Conservation (phyloP, 2,888 invertebrate species). For the Arctia plantaginis region DNA sequence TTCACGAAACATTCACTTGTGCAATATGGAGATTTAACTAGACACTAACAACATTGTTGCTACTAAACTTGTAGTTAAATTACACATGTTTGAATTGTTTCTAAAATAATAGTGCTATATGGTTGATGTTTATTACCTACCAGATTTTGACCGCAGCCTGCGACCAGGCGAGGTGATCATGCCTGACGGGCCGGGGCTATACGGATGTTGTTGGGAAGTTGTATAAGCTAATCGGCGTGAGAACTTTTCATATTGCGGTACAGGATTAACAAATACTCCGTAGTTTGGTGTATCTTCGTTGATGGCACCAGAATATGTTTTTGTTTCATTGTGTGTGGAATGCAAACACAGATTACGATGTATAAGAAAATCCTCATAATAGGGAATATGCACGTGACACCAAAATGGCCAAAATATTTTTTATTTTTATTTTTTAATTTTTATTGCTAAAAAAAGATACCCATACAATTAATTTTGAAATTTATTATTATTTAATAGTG, state of each 20-base stretch:
- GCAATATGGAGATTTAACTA: neutral
- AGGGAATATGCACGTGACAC: no score
- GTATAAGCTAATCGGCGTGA: neutral
- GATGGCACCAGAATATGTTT: neutral
- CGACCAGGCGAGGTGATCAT: neutral
- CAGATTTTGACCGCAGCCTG: neutral
- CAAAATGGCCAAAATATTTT: no score
- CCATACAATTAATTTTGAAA: no score
- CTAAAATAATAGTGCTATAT: neutral
- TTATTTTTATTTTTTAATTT: no score
- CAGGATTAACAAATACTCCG: neutral
- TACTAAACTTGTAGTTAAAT: neutral
- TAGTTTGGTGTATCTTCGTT: neutral
- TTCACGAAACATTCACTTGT: neutral
- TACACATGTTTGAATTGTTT: neutral
- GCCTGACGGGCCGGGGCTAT: neutral
- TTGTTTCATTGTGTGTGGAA: no score
- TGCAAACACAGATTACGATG: no score
- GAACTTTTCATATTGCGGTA: neutral
- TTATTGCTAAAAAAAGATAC: no score
- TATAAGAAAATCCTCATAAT: no score
- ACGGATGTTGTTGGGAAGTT: no score
- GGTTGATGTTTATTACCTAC: neutral
- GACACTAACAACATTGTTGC: conserved; percentile 1
- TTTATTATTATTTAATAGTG: no score